Base-by-base conservation (phyloP, 2,797 vertebrate species). In the Limosa lapponica region DNA sequence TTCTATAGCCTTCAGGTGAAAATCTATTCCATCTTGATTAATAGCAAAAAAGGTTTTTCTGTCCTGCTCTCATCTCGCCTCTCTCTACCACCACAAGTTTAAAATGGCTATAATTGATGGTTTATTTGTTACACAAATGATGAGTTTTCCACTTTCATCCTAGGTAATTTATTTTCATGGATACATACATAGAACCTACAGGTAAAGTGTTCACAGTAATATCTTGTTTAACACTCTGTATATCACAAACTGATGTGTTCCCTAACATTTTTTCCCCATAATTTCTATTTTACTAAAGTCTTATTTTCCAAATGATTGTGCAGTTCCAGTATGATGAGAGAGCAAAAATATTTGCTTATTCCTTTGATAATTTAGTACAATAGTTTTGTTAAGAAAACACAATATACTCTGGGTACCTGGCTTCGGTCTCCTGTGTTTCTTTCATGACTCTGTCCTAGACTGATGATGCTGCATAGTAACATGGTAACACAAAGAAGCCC, bases 41-140 rank as follows among this genome's bases (percentile, higher is more conserved):
- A 30, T 64, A 59, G 36, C 16, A 91, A 32, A 69, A 74, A 43
- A 43, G 3, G 3, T 4, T 41, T 73, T 79, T 70, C 20, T 70
- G 58, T 62, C 51, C 27, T 52, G 19, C 8, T 85, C 5, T 89
- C 15, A 51, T 66, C 8, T 55, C 24, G 80, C 13, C 5, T 16
- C 2, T 74, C 13, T 52, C 17, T 82, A 11, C 3, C 5, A 82
- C 34, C 16, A 39, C 7, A 65, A 67, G 51, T 72, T 89, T 61
- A 64, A 88, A 93, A 80, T 65, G 16, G 10, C 28, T 78, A 14
- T 78, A 96, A 61, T 12, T 52, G 57, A 94, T 84, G 77, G 5
- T 39, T 93, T 86, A 77, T 93, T 96, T 96, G 32, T 79, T 83
- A 8, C 12, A 91, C 16, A 94, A 75, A 43, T 5, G 28, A 55